A percentile compares a stretch with the other conserved stretches of the same genome.
Evolutionary conservation across 1,140 invertebrate genomes (phyloP).

Genomic region (Drosophila quadrilineata): DNA sequence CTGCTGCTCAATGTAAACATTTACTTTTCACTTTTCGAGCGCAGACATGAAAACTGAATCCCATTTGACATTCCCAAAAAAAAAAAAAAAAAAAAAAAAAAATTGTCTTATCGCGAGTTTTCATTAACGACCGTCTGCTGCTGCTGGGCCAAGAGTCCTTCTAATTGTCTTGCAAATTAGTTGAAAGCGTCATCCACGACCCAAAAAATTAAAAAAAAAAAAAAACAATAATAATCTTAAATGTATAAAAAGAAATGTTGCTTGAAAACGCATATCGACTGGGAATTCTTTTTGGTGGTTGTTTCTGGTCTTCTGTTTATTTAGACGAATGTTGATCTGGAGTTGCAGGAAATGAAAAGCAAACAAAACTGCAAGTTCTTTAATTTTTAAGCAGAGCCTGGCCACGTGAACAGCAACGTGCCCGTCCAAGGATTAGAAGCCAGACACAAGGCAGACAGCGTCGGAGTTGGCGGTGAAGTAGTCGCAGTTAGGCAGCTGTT

Average conservation of each 20-base stretch:
- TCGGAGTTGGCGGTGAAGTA: neutral
- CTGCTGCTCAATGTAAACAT: constrained; percentile 78
- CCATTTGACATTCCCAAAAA: constrained; percentile 69
- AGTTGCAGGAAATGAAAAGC: constrained; percentile 66
- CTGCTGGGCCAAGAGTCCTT: constrained; percentile 54
- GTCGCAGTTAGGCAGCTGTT: constrained; percentile 41
- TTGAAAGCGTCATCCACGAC: constrained; percentile 35
- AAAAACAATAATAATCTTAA: neutral
- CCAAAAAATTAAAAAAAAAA: constrained; percentile 21
- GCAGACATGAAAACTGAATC: constrained; percentile 39
- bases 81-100: too few species aligned
- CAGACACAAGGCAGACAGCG: constrained; percentile 39
- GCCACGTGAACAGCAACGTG: constrained; percentile 57
- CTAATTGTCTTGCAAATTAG: constrained; percentile 80
- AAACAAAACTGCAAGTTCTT: constrained; percentile 44
- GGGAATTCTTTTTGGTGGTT: neutral
- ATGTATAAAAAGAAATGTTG: too few species aligned
- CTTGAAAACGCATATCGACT: too few species aligned
- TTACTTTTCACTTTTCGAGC: constrained; percentile 79
- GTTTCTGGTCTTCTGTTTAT: constrained; percentile 39
- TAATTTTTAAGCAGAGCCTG: constrained; percentile 60
- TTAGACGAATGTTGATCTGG: constrained; percentile 18
- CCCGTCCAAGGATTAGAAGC: constrained; percentile 64
- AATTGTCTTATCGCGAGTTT: constrained; percentile 70
- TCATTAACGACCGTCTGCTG: constrained; percentile 65